Evolutionary conservation across 2,113 vertebrate genomes (phyloP), one percentile per base, ranked within the genome.

Genomic region (Myrmecophaga tridactyla): DNA sequence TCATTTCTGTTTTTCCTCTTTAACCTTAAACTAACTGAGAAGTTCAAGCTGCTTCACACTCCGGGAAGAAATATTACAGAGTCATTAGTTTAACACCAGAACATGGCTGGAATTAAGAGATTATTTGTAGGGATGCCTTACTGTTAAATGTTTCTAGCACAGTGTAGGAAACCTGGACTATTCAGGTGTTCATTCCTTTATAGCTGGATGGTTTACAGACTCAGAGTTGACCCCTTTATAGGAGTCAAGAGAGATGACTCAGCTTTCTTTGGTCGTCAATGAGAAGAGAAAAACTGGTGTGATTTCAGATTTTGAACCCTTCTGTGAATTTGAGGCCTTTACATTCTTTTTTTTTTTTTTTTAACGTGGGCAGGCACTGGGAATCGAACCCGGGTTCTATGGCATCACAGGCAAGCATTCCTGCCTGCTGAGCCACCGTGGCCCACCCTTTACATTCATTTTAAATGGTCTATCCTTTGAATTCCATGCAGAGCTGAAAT

Each of bases 101-200:
- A 58, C 9, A 15, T 75, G 60, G n/a, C 67, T 82, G 13, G 7
- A 12, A 7, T 84, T 75, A 31, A 72, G 56, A 86, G 10, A 58
- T 84, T 88, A 77, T 92, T 92, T 96, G 27, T 56, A 60, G 73
- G 51, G 86, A 76, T 78, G 29, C 0, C 39, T 84, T 92, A 7
- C 58, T 72, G 34, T 72, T 87, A 56, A 62, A 34, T 80, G 18
- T 76, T 89, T 86, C 46, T 53, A 17, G 84, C 72, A 51, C 14
- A 89, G 41, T 89, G 83, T 89, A 72, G 75, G 69, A 36, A 95
- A 62, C 81, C 48, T 23, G 31, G 15, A 75, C 31, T 94, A 81
- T 76, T 86, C 39, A 83, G 23, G 29, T 76, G 1, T 72, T 83
- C 12, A 18, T 92, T 95, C 36, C 1, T 96, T 90, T 70, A 25